phyloP scores from a whole-genome alignment of 2,888 invertebrate species.

The Mystacides longicornis region DNA sequence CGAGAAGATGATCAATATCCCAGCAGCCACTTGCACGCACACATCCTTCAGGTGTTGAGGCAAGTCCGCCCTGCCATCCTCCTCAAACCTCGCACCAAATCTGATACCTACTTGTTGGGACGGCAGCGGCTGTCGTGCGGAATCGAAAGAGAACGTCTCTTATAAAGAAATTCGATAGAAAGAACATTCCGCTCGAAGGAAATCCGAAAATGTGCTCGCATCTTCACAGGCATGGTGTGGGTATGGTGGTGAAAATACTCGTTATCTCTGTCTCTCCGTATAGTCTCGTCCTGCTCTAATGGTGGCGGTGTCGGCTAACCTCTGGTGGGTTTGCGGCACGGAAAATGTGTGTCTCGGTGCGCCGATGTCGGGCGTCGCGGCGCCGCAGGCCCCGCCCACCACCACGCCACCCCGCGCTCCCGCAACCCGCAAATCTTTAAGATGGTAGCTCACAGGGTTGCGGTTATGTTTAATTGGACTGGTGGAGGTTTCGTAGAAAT shows the following conservation, averaged over 20 bases:
- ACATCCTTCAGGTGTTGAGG: background rate
- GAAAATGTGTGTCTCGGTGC: constrained; percentile 54
- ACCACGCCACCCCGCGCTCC: constrained; percentile 24
- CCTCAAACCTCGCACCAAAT: constrained; percentile 2
- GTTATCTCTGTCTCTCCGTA: constrained; percentile 36
- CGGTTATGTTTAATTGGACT: constrained; percentile 15
- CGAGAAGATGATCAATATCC: background rate
- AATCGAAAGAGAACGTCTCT: background rate
- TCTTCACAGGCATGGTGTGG: constrained; percentile 16
- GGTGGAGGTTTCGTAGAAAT: constrained; percentile 3
- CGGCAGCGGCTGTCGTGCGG: too few relatives aligned
- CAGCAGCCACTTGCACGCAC: background rate
- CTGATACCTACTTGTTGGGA: too few relatives aligned
- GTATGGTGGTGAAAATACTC: constrained; percentile 22
- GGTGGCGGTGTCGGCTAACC: constrained; percentile 50
- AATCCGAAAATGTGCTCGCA: constrained; percentile 3
- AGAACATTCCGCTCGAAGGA: background rate
- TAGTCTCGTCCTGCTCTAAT: constrained; percentile 30
- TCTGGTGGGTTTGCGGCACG: constrained; percentile 52
- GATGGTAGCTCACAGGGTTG: constrained; percentile 14
- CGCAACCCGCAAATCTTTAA: constrained; percentile 10
- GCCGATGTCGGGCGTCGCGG: constrained; percentile 36
- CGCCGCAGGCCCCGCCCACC: constrained; percentile 32
- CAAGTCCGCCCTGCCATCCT: background rate
- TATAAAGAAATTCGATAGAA: background rate